phyloP scores from a whole-genome alignment of 2,113 vertebrate genomes.

The Equus przewalskii region DNA sequence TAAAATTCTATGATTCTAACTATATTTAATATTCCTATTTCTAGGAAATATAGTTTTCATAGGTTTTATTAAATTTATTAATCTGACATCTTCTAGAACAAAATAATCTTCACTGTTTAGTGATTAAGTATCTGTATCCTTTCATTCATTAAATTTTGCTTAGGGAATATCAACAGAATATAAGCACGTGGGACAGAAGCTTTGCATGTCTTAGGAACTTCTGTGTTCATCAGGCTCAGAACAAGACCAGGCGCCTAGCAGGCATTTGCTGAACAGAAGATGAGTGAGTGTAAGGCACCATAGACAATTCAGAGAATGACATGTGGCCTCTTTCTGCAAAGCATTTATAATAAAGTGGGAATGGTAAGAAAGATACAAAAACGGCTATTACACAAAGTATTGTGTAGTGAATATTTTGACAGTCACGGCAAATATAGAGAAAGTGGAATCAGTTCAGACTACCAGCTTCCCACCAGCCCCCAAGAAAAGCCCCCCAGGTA shows the following conservation, averaged over 20 bases:
- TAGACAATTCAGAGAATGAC: background rate
- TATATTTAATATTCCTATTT: background rate
- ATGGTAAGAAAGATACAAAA: background rate
- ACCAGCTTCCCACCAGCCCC: too few relatives aligned
- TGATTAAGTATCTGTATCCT: background rate
- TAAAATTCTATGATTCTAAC: background rate
- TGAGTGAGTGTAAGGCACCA: rapidly evolving
- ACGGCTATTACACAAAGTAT: rapidly evolving
- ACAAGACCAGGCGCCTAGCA: rapidly evolving
- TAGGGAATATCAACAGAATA: rapidly evolving
- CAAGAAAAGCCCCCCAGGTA: too few relatives aligned
- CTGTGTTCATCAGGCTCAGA: background rate
- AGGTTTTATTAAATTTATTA: background rate
- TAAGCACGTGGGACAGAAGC: rapidly evolving
- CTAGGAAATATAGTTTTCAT: background rate
- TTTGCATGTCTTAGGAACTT: rapidly evolving
- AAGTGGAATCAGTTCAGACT: rapidly evolving
- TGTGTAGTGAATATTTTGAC: background rate
- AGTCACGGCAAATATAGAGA: too few relatives aligned
- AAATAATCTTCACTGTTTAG: background rate
- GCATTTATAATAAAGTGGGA: too few relatives aligned
- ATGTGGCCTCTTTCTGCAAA: background rate
- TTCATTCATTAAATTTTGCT: background rate
- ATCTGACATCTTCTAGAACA: background rate
- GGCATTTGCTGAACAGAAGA: background rate